Base-by-base conservation (phyloP, 2,113 vertebrate species). In the Strix aluco region DNA sequence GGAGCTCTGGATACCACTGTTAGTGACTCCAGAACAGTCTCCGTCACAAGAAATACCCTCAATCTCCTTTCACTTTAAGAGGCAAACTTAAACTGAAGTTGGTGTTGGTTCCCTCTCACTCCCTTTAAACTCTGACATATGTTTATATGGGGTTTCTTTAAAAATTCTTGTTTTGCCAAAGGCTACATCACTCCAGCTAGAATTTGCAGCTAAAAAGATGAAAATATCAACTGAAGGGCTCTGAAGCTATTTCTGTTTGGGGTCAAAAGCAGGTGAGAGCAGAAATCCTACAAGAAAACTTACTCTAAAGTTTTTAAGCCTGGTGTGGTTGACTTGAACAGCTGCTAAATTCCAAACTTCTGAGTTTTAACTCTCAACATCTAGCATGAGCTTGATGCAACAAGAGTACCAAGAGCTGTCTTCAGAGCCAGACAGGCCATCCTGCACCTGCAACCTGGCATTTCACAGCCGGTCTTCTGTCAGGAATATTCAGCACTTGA, bases 401-500 rank as follows among this genome's bases (percentile, higher is more conserved):
- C 16, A 18, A 51, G 63, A n/a, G 25, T 18, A 51, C 32, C 63
- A 49, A 3, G 34, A 62, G 26, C 7, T 9, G 38, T 19, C 66
- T 44, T 42, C 11, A 2, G 38, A 55, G 40, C 21, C 63, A 19
- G 29, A 14, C 2, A 2, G 1, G 21, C 22, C 55, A 12, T 2
- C 5, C 84, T 38, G 67, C 27, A 10, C 5, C 42, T 46, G 66
- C 61, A 36, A 34, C 10, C 61, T 5, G 55, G 2, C 19, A 34
- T 21, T 47, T 44, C 78, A 13, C 2, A 44, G 16, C n/a, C 34
- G 8, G 14, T 3, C 13, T 4, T 3, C 21, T 55, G 6, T 4
- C n/a, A 3, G 2, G 11, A 57, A 19, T 0, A 11, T 0, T 10
- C 44, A 27, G 65, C 27, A 7, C 70, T 25, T 46, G n/a, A 13